phyloP scores from a whole-genome alignment of 1,140 invertebrate species.

The Mylabris phalerata region DNA sequence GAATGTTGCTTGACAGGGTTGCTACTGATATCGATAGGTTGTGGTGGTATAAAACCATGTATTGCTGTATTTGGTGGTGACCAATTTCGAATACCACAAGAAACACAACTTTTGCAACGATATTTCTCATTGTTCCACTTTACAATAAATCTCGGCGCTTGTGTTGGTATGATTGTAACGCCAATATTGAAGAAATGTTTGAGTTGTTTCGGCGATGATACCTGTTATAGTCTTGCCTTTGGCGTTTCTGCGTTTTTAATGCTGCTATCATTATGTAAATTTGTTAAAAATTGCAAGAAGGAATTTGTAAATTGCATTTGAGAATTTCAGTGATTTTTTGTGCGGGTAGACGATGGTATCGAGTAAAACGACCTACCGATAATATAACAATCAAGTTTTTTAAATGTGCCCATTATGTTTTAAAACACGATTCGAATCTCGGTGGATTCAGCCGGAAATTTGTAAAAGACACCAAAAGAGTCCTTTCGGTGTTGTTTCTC shows the following conservation, averaged over 20 bases:
- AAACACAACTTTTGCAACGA: slow-evolving; percentile 50
- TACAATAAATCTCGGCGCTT: slow-evolving; percentile 70
- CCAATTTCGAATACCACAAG: slow-evolving; percentile 61
- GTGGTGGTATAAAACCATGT: slow-evolving; percentile 80
- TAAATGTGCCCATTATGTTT: slow-evolving; percentile 47
- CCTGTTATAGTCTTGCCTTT: slow-evolving; percentile 73
- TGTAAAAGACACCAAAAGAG: slow-evolving; percentile 52
- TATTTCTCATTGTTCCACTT: slow-evolving; percentile 79
- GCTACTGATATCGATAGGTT: slow-evolving; percentile 80
- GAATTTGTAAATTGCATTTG: not conserved
- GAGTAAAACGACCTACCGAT: slow-evolving; percentile 57
- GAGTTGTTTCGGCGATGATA: slow-evolving; percentile 63
- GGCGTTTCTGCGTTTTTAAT: slow-evolving; percentile 66
- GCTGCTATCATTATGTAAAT: slow-evolving; percentile 54
- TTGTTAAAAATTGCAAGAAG: not conserved
- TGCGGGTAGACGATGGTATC: slow-evolving; percentile 61
- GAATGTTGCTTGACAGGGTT: slow-evolving; percentile 66
- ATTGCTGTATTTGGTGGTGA: slow-evolving; percentile 72
- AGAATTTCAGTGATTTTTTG: slow-evolving; percentile 59
- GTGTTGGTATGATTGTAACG: slow-evolving; percentile 66
- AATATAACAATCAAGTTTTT: slow-evolving; percentile 63
- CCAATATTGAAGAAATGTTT: slow-evolving; percentile 64
- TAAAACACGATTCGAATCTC: slow-evolving; percentile 40
- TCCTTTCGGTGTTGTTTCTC: slow-evolving; percentile 45
- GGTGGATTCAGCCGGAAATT: slow-evolving; percentile 62